Base-by-base conservation (phyloP, 2,888 invertebrate species). In the Ophion ventricosus region DNA sequence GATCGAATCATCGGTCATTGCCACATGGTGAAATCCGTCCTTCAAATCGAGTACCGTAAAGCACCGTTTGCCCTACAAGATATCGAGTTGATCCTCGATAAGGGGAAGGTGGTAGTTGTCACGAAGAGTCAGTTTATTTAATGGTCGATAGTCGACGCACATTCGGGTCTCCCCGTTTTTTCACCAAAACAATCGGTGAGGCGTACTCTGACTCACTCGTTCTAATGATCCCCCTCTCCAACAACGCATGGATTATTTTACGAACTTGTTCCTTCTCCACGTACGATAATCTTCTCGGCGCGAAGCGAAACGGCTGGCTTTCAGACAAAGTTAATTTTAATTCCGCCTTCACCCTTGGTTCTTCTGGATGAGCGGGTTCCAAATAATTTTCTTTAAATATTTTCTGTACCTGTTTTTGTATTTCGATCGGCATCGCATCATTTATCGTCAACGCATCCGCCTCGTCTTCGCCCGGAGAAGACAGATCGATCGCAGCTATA, bases 71-170 rank as follows among this genome's bases (percentile, higher is more conserved):
- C 73, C 78, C 2, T 25, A n/a, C 26, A 87, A 76, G 8, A 75
- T 49, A 17, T 84, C 72, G 20, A 83, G 67, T 43, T 85, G 84
- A 40, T 87, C 85, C 10, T 84, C 84, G 23, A 87, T 86, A 0
- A 84, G 14, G 5, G 85, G 84, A 8, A 87, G 43, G 5, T 83
- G 85, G 26, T 85, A 85, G 72, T 86, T 87, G 64, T 84, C 85
- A 2, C 82, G 74, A 11, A 49, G 23, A 0, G 74, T 40, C 49
- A 70, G 1, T 29, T 84, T 80, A 61, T 85, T 87, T 17, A 86
- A 57, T 17, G 63, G 54, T 1, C 85, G 23, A 67, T 80, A 87
- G 49, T 88, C 86, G 8, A 82, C 64, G 64, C 86, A 88, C 85
- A 88, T 86, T 23, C 83, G 26, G 10, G 67, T 74, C 76, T 87